Evolutionary conservation across 2,888 invertebrate species (phyloP).

Genomic region (Eucera pruinosa): DNA sequence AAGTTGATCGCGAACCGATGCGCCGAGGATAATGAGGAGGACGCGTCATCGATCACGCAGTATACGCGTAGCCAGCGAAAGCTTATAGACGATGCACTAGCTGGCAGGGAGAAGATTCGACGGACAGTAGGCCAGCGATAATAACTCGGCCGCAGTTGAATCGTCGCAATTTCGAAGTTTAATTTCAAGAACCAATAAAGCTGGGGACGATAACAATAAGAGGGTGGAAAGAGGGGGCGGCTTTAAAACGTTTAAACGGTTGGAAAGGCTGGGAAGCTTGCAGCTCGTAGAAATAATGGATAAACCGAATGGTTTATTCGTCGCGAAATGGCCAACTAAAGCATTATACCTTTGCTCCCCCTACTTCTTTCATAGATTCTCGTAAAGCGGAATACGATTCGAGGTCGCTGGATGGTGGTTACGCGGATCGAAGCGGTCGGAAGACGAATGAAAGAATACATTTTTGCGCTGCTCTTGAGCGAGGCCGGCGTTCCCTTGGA

Average conservation of each 20-base stretch:
- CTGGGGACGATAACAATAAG: slow-evolving; percentile 21
- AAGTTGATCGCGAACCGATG: slow-evolving; percentile 27
- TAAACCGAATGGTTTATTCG: slow-evolving; percentile 4
- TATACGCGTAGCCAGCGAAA: slow-evolving; percentile 20
- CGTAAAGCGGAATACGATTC: no score
- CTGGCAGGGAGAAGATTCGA: slow-evolving; percentile 4
- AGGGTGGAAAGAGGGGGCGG: background rate
- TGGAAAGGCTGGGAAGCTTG: background rate
- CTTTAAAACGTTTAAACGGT: slow-evolving; percentile 30
- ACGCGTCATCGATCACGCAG: slow-evolving; percentile 55
- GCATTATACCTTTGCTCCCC: background rate
- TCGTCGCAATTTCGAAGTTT: slow-evolving; percentile 45
- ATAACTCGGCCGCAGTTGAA: slow-evolving; percentile 36
- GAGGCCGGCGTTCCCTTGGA: no score
- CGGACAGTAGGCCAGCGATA: slow-evolving; percentile 16
- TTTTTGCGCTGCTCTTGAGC: no score
- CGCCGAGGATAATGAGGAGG: slow-evolving; percentile 32
- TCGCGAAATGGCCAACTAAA: background rate
- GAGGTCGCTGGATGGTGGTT: no score
- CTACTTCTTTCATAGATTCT: no score
- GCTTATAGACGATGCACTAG: slow-evolving; percentile 43
- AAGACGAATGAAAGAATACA: no score
- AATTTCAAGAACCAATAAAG: slow-evolving; percentile 51
- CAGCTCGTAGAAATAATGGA: slow-evolving; percentile 6
- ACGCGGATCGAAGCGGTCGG: no score